phyloP scores from a whole-genome alignment of 1,140 invertebrate species.

The Zaprionus vittiger region DNA sequence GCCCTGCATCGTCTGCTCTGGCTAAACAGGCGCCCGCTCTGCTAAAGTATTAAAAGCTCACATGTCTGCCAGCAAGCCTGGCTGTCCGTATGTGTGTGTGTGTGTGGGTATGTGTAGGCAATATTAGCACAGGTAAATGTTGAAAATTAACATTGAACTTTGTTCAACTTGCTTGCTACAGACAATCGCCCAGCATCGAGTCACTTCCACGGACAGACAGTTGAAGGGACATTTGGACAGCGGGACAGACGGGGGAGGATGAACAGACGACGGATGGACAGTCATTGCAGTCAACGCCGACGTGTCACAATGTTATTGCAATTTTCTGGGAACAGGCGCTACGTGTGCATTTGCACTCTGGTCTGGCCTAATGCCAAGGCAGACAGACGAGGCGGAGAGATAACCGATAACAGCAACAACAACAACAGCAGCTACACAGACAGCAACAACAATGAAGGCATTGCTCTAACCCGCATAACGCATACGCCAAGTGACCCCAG shows the following conservation, averaged over 20 bases:
- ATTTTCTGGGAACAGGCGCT: slow-evolving; percentile 68
- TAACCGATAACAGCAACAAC: slow-evolving; percentile 49
- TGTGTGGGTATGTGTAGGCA: slow-evolving; percentile 53
- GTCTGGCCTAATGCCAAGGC: slow-evolving; percentile 60
- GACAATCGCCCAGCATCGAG: slow-evolving; percentile 30
- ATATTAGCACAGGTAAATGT: slow-evolving; percentile 81
- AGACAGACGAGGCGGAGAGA: slow-evolving; percentile 58
- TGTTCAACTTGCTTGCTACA: slow-evolving; percentile 44
- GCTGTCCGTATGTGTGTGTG: neutral
- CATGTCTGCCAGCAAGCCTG: slow-evolving; percentile 11
- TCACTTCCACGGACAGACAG: neutral
- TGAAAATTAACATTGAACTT: slow-evolving; percentile 82
- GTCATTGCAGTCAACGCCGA: slow-evolving; percentile 28
- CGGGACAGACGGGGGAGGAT: neutral
- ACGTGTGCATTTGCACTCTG: slow-evolving; percentile 51
- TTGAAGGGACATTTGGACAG: neutral
- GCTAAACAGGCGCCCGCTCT: slow-evolving; percentile 22
- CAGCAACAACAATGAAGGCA: slow-evolving; percentile 24
- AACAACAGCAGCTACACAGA: slow-evolving; percentile 34
- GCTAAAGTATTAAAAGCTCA: slow-evolving; percentile 43
- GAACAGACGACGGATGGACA: slow-evolving; percentile 11
- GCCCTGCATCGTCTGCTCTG: neutral
- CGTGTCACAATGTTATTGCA: slow-evolving; percentile 75
- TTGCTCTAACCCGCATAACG: slow-evolving; percentile 46
- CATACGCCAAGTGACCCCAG: slow-evolving; percentile 37